phyloP scores from a whole-genome alignment of 2,113 vertebrate species.

The zebrafish (Danio rerio) region DNA sequence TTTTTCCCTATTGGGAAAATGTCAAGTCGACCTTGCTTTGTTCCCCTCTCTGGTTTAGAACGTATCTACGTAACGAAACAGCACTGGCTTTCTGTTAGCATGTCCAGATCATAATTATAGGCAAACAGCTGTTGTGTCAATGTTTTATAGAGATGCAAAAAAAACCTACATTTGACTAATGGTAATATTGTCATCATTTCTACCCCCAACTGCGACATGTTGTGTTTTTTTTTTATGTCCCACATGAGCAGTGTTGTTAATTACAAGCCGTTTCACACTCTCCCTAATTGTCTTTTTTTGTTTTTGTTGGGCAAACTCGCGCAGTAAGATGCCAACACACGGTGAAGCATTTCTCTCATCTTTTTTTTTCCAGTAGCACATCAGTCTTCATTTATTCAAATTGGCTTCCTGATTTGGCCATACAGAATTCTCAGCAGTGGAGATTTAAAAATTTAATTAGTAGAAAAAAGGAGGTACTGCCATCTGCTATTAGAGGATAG shows the following conservation, averaged over 20 bases:
- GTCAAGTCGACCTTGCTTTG: slow-evolving; percentile 35
- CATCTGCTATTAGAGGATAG: slow-evolving; percentile 25
- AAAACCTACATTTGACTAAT: slow-evolving; percentile 1
- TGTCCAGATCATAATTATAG: neutral
- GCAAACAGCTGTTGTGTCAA: neutral
- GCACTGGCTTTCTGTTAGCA: neutral
- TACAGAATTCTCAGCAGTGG: slow-evolving; percentile 33
- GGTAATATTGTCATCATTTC: neutral
- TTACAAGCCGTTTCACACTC: slow-evolving; percentile 22
- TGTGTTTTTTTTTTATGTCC: neutral
- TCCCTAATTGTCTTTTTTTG: neutral
- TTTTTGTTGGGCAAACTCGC: neutral
- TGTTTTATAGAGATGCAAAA: slow-evolving; percentile 14
- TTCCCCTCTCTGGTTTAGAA: slow-evolving; percentile 3
- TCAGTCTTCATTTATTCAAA: slow-evolving; percentile 50
- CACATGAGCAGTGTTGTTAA: slow-evolving; percentile 24
- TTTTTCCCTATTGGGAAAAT: slow-evolving; percentile 7
- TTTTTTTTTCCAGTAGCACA: slow-evolving; percentile 20
- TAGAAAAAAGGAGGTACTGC: slow-evolving; percentile 35
- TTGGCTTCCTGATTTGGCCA: slow-evolving; percentile 28
- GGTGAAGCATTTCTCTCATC: neutral
- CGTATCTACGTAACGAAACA: neutral
- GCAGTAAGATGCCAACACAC: slow-evolving; percentile 12
- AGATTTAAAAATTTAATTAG: slow-evolving; percentile 54
- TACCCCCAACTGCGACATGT: neutral